Evolutionary conservation across 2,888 invertebrate genomes (phyloP).

Genomic region (Polymixis flavicincta): DNA sequence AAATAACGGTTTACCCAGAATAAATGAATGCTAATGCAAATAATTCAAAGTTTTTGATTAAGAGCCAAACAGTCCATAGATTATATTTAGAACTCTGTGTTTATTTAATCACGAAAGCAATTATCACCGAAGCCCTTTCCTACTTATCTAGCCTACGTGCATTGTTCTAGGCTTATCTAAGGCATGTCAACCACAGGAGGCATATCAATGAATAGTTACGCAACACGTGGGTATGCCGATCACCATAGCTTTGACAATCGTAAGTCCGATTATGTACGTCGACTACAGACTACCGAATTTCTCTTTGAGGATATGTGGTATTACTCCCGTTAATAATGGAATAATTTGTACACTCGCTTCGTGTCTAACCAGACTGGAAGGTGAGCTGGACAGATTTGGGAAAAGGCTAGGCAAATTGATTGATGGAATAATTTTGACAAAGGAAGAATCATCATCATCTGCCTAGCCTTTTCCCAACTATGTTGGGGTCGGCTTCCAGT

Average conservation of each 20-base stretch:
- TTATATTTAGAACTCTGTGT: neutral
- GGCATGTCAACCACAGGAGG: constrained; percentile 54
- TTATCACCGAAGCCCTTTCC: neutral
- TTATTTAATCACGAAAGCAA: constrained; percentile 4
- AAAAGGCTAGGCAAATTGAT: neutral
- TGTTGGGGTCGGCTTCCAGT: too few relatives aligned
- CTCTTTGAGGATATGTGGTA: constrained; percentile 30
- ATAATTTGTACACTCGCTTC: neutral
- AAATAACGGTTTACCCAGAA: constrained; percentile 80
- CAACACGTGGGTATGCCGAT: constrained; percentile 26
- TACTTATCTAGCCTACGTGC: neutral
- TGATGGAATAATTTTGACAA: too few relatives aligned
- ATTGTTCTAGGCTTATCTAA: constrained; percentile 38
- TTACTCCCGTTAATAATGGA: constrained; percentile 37
- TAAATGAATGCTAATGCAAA: constrained; percentile 78
- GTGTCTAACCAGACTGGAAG: neutral
- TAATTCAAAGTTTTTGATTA: constrained; percentile 56
- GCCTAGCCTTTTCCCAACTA: too few relatives aligned
- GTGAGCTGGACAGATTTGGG: neutral
- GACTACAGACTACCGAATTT: constrained; percentile 56
- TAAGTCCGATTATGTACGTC: constrained; percentile 59
- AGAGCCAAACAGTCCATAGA: neutral
- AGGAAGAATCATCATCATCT: too few relatives aligned
- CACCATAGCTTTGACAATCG: constrained; percentile 49
- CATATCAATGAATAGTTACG: constrained; percentile 28